Evolutionary conservation across 2,888 invertebrate genomes (phyloP).

Genomic region (Cryptus viduatorius): DNA sequence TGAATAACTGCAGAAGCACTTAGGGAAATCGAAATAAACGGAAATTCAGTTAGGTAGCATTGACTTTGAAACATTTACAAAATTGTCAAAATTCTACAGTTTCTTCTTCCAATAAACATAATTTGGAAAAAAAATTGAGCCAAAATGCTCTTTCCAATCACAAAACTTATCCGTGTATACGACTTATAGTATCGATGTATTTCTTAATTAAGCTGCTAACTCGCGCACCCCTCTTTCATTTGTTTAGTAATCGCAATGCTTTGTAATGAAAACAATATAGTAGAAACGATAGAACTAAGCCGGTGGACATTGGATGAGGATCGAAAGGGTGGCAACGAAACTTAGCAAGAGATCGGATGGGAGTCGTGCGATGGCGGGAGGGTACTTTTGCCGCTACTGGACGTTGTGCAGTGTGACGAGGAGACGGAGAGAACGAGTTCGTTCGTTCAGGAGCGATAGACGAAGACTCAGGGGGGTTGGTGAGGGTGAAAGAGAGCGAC

Average conservation of each 20-base stretch:
- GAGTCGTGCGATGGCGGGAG: conserved; percentile 38
- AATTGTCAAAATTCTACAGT: background rate
- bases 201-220: conserved; percentile 15
- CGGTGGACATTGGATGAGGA: conserved; percentile 70
- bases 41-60: background rate
- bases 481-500: conserved; percentile 43
- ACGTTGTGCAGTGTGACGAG: conserved; percentile 65
- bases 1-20: background rate
- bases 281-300: conserved; percentile 67
- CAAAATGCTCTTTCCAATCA: background rate
- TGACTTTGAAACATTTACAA: background rate
- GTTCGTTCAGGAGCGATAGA: conserved; percentile 57
- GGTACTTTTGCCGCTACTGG: conserved; percentile 63
- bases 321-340: conserved; percentile 70
- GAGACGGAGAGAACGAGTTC: conserved; percentile 65
- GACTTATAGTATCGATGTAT: background rate
- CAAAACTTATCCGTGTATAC: background rate
- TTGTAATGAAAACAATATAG: conserved; percentile 4
- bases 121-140: background rate
- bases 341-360: conserved; percentile 63
- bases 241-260: conserved; percentile 24
- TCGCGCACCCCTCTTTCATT: conserved; percentile 6
- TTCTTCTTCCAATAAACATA: background rate
- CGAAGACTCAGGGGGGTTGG: conserved; percentile 56
- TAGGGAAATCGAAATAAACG: background rate